Conservation (phyloP, 2,888 invertebrate species). For the Eupithecia centaureata region DNA sequence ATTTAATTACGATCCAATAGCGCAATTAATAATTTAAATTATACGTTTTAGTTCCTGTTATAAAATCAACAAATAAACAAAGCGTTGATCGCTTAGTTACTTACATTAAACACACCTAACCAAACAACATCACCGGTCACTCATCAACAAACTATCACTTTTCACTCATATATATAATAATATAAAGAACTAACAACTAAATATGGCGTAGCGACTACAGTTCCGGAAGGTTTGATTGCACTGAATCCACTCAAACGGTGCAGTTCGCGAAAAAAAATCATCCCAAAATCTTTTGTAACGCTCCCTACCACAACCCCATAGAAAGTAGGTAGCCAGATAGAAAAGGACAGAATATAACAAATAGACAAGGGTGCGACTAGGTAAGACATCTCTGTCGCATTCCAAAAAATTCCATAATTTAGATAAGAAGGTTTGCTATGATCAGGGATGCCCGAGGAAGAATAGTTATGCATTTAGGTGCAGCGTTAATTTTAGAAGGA, state of each 20-base stretch:
- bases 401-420: slow-evolving; percentile 83
- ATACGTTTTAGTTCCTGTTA: not conserved
- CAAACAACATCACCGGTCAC: slow-evolving; percentile 26
- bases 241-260: slow-evolving; percentile 68
- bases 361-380: slow-evolving; percentile 59
- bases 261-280: slow-evolving; percentile 82
- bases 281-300: slow-evolving; percentile 78
- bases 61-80: slow-evolving; percentile 3
- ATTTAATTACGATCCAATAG: not conserved
- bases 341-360: slow-evolving; percentile 57
- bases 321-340: slow-evolving; percentile 70
- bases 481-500: not conserved
- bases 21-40: not conserved
- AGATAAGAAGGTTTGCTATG: slow-evolving; percentile 83
- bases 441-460: slow-evolving; percentile 69
- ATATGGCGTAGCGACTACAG: slow-evolving; percentile 34
- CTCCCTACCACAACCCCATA: slow-evolving; percentile 76
- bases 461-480: slow-evolving; percentile 2
- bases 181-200: slow-evolving; percentile 20
- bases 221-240: slow-evolving; percentile 52
- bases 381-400: slow-evolving; percentile 67
- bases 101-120: slow-evolving; percentile 29
- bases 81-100: slow-evolving; percentile 17
- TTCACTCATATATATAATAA: slow-evolving; percentile 37
- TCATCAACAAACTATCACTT: slow-evolving; percentile 26